Conservation (phyloP, 2,797 vertebrate genomes). For the Todus mexicanus region DNA sequence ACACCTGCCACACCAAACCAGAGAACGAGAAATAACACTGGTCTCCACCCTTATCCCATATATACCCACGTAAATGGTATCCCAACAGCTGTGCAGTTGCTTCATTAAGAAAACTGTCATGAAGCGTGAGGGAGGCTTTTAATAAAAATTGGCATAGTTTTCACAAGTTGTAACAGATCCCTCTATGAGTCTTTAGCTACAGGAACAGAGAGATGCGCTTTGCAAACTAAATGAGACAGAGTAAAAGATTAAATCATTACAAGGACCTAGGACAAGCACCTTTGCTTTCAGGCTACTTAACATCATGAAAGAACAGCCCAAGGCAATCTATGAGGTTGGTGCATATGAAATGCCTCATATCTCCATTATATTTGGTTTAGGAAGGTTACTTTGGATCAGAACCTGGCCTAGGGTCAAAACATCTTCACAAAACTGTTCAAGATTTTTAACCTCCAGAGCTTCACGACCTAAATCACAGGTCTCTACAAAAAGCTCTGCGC, state of each 20-base stretch:
- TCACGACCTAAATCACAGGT: not conserved
- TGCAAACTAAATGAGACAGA: not conserved
- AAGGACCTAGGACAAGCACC: not conserved
- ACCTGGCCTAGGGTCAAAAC: not conserved
- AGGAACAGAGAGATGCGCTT: not conserved
- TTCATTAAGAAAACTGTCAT: not conserved
- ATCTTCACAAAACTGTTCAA: not conserved
- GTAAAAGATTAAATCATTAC: not conserved
- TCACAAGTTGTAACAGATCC: not conserved
- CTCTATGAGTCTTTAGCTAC: not conserved
- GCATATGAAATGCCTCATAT: not conserved
- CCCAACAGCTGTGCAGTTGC: not conserved
- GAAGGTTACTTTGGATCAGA: not conserved
- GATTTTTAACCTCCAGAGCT: not conserved
- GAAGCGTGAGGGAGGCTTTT: not conserved
- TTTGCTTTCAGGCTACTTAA: not conserved
- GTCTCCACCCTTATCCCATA: not conserved
- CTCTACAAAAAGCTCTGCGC: not conserved
- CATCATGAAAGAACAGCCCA: not conserved
- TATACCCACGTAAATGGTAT: not conserved
- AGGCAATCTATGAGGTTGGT: rapidly evolving
- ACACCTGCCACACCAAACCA: not conserved
- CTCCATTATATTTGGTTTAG: not conserved
- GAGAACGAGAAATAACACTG: not conserved
- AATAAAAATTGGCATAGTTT: not conserved